Base-by-base conservation (phyloP, 2,888 invertebrate genomes). In the Spisula solida region DNA sequence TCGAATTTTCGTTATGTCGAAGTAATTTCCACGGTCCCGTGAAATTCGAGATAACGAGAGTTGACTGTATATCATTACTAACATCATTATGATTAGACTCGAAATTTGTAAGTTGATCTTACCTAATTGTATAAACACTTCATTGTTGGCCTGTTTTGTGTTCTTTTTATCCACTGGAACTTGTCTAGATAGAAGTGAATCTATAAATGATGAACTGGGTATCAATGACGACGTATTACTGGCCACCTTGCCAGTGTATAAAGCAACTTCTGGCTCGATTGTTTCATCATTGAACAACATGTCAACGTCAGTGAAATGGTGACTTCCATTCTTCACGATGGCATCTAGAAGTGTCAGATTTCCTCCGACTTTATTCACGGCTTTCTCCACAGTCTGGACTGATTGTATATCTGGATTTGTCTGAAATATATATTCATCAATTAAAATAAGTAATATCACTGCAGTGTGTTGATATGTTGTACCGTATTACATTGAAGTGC, bases 341-440 rank as follows among this genome's bases (percentile, higher is more conserved):
- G 91, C 87, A 80, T 92, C 90, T 25, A 93, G 56, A 41, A 93
- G 92, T 48, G 92, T 88, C 31, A 94, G 85, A 29, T 86, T 85
- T 47, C 94, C 94, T 66, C 91, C 90, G 8, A 92, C 87, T 82
- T 92, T 92, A 31, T 84, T 51, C 12, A 94, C 56, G 66, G 93
- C 91, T 78, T 92, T 87, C 48, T 93, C 90, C n/a, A 94, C 89
- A 83, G 92, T 90, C 34, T 87, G 47, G 2, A 93, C 75, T 79
- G 93, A 88, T 16, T 70, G 34, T 20, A 88, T 25, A 29, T 92
- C 92, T 75, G 88, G n/a, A 8, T 83, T 51, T 12, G 85, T 84
- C 93, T 93, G 87, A 6, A 85, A 78, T 5, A 41, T 41, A 41
- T 41, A 41, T 41, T 41, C n/a, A n/a, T n/a, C n/a, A n/a, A n/a